These are phyloP conservation scores for Ecliptopera silaceata DNA, from an alignment of 2,888 invertebrate species.

Conservation along the genomic window DNA sequence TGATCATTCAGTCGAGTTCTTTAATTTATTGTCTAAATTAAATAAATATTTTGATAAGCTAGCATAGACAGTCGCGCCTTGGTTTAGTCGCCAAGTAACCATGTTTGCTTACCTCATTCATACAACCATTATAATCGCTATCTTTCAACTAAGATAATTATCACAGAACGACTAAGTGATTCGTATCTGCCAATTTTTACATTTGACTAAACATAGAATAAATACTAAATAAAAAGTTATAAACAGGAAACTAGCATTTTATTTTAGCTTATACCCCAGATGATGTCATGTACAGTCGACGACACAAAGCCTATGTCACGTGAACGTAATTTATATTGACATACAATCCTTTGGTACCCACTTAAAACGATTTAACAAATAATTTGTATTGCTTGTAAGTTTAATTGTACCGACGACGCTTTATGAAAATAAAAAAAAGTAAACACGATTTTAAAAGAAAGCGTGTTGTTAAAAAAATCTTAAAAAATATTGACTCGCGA, in stretches of 20 bases:
- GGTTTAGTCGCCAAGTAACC: conserved; percentile 12
- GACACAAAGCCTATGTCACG: conserved; percentile 39
- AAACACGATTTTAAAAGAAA: too few relatives aligned
- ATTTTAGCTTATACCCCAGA: conserved; percentile 64
- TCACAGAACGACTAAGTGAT: conserved; percentile 28
- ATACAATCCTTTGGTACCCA: conserved; percentile 12
- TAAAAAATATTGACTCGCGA: too few relatives aligned
- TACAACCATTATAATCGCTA: conserved; percentile 3
- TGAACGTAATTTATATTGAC: conserved; percentile 30
- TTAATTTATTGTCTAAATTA: too few relatives aligned
- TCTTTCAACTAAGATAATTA: conserved; percentile 10
- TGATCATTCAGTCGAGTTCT: too few relatives aligned
- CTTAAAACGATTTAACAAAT: too few relatives aligned
- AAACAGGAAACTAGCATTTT: conserved; percentile 70
- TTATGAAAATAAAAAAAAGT: too few relatives aligned
- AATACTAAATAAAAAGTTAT: conserved; percentile 58
- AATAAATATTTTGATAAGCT: too few relatives aligned
- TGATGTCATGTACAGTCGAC: conserved; percentile 65
- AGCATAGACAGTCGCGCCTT: conserved; percentile 25
- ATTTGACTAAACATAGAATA: conserved; percentile 54
- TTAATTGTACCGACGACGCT: too few relatives aligned
- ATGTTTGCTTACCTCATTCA: conserved; percentile 29
- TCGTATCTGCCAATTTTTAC: conserved; percentile 47
- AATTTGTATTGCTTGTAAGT: too few relatives aligned
- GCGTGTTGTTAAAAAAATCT: too few relatives aligned